phyloP scores from a whole-genome alignment of 2,888 invertebrate genomes.

The Amorpha juglandis region DNA sequence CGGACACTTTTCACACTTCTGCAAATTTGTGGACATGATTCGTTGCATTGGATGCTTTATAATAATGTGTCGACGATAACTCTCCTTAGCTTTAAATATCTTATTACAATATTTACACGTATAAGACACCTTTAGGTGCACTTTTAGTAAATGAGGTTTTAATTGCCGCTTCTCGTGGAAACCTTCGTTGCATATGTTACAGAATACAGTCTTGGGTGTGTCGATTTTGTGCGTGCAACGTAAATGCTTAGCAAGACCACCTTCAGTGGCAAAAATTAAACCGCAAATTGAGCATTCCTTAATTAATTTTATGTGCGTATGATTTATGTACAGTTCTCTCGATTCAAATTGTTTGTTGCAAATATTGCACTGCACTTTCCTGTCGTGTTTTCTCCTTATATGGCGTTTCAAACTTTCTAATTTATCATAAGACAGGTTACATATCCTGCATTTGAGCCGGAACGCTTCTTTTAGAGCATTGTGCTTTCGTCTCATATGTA shows the following conservation, averaged over 20 bases:
- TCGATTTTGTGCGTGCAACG: conserved; percentile 71
- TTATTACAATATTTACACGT: conserved; percentile 69
- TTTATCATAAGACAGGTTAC: conserved; percentile 75
- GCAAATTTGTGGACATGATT: conserved; percentile 32
- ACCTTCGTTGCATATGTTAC: conserved; percentile 69
- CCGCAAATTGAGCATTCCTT: conserved; percentile 73
- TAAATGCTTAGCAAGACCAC: conserved; percentile 71
- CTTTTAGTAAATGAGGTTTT: conserved; percentile 69
- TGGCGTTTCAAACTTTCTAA: conserved; percentile 77
- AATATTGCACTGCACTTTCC: conserved; percentile 65
- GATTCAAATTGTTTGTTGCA: conserved; percentile 72
- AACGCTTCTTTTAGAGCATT: conserved; percentile 70
- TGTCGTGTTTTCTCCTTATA: conserved; percentile 70
- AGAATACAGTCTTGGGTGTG: conserved; percentile 65
- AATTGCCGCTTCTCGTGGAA: conserved; percentile 70
- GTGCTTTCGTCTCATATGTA: conserved; percentile 76
- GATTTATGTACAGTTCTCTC: conserved; percentile 63
- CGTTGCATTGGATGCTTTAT: conserved; percentile 60
- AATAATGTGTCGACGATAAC: conserved; percentile 67
- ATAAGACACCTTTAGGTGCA: conserved; percentile 73
- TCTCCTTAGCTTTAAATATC: conserved; percentile 71
- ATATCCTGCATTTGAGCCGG: conserved; percentile 71
- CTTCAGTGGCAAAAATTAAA: conserved; percentile 69
- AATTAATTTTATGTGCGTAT: conserved; percentile 66
- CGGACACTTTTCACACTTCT: conserved; percentile 67